Evolutionary conservation across 2,113 vertebrate genomes (phyloP).

Genomic region (Malurus melanocephalus): DNA sequence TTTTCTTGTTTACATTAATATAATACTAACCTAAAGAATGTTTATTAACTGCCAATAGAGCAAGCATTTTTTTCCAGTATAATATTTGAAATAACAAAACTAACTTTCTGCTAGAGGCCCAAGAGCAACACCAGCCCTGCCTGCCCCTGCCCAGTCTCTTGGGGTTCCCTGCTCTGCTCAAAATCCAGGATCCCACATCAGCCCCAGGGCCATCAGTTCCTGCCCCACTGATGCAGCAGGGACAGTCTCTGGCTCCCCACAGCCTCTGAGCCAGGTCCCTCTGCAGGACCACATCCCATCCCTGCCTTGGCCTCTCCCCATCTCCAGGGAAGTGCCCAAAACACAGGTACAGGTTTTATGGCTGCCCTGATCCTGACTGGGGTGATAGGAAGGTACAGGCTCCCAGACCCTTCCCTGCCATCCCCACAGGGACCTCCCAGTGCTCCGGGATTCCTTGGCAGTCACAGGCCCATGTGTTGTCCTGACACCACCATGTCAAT

Average conservation of each 20-base stretch:
- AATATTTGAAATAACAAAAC: background rate
- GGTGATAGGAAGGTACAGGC: background rate
- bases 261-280: background rate
- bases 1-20: background rate
- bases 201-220: background rate
- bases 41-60: background rate
- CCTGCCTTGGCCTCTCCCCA: background rate
- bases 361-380: background rate
- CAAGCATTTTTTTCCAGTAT: background rate
- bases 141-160: background rate
- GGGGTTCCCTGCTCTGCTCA: background rate
- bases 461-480: background rate
- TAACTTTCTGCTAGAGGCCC: rapidly evolving
- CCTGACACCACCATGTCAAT: background rate
- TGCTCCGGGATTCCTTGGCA: background rate
- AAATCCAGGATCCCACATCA: background rate
- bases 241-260: background rate
- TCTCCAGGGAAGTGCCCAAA: background rate
- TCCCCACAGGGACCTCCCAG: rapidly evolving
- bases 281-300: rapidly evolving
- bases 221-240: background rate
- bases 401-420: background rate
- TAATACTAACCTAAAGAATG: background rate
- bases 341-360: rapidly evolving
- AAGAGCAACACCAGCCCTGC: background rate